phyloP scores from a whole-genome alignment of 2,113 vertebrate genomes.

The Cepphus grylle region DNA sequence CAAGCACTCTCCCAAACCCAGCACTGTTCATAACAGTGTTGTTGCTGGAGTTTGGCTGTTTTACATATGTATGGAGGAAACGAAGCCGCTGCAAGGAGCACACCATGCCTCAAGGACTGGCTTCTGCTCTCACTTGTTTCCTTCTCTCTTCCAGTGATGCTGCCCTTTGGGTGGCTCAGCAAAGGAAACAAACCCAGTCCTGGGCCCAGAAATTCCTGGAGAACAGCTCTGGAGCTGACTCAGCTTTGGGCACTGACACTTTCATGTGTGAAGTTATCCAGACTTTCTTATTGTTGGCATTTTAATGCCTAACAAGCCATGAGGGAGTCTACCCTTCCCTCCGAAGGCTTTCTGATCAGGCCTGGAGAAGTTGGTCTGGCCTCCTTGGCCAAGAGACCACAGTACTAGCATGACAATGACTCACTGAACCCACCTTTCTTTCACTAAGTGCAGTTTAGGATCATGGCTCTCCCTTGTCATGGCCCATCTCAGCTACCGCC shows the following conservation, averaged over 20 bases:
- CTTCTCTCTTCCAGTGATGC: background rate
- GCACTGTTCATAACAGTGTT: rapidly evolving
- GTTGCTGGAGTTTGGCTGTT: no score
- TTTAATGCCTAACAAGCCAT: background rate
- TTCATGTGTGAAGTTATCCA: background rate
- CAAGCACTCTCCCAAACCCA: background rate
- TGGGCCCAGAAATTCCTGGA: background rate
- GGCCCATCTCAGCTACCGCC: background rate
- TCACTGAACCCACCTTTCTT: background rate
- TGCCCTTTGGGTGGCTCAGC: background rate
- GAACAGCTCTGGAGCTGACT: background rate
- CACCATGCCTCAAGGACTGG: background rate
- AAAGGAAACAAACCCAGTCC: background rate
- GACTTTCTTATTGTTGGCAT: background rate
- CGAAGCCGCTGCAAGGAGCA: background rate
- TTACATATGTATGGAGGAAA: background rate
- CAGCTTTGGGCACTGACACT: background rate
- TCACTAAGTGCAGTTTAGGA: background rate
- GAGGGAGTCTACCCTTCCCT: background rate
- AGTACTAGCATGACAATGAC: background rate
- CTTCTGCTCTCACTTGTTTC: background rate
- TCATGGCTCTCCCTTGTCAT: background rate
- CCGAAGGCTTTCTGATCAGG: background rate
- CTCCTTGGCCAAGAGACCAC: background rate
- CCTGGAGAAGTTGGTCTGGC: background rate